Evolutionary conservation across 2,113 vertebrate species (phyloP).

Genomic region (Saccopteryx leptura): DNA sequence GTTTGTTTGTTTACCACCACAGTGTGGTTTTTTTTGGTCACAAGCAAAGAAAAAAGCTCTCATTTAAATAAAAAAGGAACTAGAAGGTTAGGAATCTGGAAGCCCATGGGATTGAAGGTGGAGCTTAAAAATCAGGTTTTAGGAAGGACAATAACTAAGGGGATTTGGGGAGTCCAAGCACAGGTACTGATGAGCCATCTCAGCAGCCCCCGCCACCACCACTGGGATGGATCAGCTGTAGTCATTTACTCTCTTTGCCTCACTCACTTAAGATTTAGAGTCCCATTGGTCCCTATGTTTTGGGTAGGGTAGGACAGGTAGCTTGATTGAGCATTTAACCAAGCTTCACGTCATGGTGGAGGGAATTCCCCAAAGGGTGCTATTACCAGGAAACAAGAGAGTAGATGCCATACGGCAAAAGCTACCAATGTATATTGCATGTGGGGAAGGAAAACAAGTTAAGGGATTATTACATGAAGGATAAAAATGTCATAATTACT

Average conservation of each 20-base stretch:
- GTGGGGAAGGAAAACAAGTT: background rate
- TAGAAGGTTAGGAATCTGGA: background rate
- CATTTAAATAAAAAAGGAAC: constrained; percentile 1
- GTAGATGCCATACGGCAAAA: background rate
- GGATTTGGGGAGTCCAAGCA: background rate
- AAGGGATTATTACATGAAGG: background rate
- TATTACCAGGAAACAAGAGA: background rate
- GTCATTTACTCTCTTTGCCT: background rate
- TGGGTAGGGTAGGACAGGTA: background rate
- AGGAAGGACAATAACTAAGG: background rate
- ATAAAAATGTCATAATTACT: background rate
- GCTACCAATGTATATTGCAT: background rate
- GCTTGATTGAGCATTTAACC: constrained; percentile 21
- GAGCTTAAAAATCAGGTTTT: constrained; percentile 35
- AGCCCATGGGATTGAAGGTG: constrained; percentile 6
- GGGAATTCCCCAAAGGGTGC: background rate
- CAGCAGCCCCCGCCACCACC: rapidly evolving
- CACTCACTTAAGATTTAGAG: background rate
- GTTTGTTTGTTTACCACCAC: background rate
- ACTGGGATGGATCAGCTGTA: background rate
- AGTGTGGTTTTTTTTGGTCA: background rate
- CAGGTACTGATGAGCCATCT: background rate
- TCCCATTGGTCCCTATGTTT: background rate
- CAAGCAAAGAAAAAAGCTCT: background rate
- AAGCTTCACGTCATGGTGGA: background rate